Conservation (phyloP, 2,113 vertebrate species). For the Conger conger region DNA sequence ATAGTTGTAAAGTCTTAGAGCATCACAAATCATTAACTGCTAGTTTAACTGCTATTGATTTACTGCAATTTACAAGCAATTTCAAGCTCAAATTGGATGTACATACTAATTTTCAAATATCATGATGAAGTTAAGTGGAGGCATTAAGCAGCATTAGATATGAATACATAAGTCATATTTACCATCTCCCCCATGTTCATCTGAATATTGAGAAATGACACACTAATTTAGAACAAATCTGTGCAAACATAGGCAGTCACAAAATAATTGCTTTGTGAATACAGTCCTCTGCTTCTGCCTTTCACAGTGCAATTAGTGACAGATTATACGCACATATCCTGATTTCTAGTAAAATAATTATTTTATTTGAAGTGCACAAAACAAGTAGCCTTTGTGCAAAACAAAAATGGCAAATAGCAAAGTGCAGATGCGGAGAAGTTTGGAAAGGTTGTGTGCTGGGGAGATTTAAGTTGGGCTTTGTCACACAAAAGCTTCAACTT, state of each 20-base stretch:
- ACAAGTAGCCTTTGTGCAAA: too few relatives aligned
- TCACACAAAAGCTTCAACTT: too few relatives aligned
- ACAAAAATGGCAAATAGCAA: too few relatives aligned
- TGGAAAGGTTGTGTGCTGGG: too few relatives aligned
- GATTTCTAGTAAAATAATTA: too few relatives aligned
- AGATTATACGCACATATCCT: too few relatives aligned
- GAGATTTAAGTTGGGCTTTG: too few relatives aligned
- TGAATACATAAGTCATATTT: neutral
- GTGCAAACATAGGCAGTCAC: neutral
- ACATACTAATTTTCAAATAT: neutral
- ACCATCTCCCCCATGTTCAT: neutral
- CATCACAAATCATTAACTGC: neutral
- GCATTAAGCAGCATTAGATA: neutral
- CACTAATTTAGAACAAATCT: neutral
- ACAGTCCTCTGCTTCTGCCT: neutral
- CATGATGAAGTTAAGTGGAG: neutral
- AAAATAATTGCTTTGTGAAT: neutral
- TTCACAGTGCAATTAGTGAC: neutral
- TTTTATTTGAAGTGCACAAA: too few relatives aligned
- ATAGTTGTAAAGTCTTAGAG: neutral
- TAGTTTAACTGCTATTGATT: neutral
- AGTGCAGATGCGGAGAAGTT: too few relatives aligned
- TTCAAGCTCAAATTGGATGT: neutral
- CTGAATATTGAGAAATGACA: neutral
- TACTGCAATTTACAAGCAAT: neutral